phyloP scores from a whole-genome alignment of 2,888 invertebrate species.

The Volucella inanis region DNA sequence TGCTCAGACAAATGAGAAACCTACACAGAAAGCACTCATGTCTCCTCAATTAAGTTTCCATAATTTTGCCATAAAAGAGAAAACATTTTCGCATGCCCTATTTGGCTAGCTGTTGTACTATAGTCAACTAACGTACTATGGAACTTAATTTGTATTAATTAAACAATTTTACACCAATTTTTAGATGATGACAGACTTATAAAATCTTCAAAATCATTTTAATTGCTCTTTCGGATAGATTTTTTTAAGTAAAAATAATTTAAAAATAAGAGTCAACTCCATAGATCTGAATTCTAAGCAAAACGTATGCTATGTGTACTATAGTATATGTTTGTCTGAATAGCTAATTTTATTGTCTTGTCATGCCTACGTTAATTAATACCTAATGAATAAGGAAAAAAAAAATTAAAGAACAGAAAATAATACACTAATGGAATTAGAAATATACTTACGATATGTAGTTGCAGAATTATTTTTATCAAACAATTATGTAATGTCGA shows the following conservation, averaged over 20 bases:
- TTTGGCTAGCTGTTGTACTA: too few relatives aligned
- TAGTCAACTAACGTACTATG: neutral
- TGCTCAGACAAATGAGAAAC: conserved; percentile 16
- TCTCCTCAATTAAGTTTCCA: conserved; percentile 44
- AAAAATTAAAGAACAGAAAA: neutral
- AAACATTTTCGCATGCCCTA: conserved; percentile 1
- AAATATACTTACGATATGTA: conserved; percentile 5
- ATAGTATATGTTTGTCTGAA: conserved; percentile 16
- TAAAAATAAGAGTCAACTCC: neutral
- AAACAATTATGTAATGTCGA: conserved; percentile 59
- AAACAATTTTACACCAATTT: conserved; percentile 45
- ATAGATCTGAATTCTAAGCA: conserved; percentile 6
- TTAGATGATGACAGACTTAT: conserved; percentile 8
- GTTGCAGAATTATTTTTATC: conserved; percentile 45
- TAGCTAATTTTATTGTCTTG: conserved; percentile 48
- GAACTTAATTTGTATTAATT: conserved; percentile 24
- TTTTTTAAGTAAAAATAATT: conserved; percentile 13
- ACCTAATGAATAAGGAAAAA: conserved; percentile 50
- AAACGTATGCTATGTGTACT: neutral
- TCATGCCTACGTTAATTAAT: conserved; percentile 66
- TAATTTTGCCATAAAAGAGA: conserved; percentile 41
- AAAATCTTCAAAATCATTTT: conserved; percentile 28
- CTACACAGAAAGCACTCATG: conserved; percentile 27
- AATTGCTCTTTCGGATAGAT: conserved; percentile 42
- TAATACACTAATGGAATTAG: conserved; percentile 15